These are phyloP conservation scores for Lingula anatina DNA, from an alignment of 2,888 invertebrate genomes.

Conservation along the genomic window DNA sequence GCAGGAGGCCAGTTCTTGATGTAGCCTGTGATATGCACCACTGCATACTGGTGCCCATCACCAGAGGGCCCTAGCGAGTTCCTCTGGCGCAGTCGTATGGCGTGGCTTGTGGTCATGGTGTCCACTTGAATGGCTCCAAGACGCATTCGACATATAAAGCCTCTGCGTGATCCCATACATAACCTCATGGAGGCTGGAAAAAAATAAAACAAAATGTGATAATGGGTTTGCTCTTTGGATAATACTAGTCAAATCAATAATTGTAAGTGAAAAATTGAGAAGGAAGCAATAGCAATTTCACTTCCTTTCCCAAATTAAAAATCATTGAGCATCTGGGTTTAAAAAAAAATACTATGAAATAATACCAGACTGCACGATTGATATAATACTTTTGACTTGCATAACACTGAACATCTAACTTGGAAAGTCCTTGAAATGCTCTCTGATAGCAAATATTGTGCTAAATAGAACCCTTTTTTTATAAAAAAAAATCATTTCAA, in stretches of 20 bases:
- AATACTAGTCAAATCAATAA: too few relatives aligned
- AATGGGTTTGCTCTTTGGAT: too few relatives aligned
- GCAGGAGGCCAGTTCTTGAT: conserved; percentile 99
- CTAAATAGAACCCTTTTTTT: too few relatives aligned
- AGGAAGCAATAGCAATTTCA: not conserved
- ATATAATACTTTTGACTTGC: too few relatives aligned
- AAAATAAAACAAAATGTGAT: not conserved
- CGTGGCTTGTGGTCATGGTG: conserved; percentile 67
- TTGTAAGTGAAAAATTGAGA: too few relatives aligned
- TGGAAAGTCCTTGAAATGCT: too few relatives aligned
- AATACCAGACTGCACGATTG: too few relatives aligned
- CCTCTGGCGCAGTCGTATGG: conserved; percentile 87
- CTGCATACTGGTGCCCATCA: conserved; percentile 95
- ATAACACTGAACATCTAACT: too few relatives aligned
- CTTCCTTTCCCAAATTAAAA: not conserved
- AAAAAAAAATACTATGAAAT: too few relatives aligned
- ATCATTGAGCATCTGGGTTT: too few relatives aligned
- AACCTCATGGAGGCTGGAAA: conserved; percentile 83
- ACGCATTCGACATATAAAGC: conserved; percentile 98
- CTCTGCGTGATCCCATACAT: conserved; percentile 97
- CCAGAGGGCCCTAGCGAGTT: conserved; percentile 84
- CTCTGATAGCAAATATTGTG: too few relatives aligned
- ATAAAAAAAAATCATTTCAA: too few relatives aligned
- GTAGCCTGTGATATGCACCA: conserved; percentile 98
- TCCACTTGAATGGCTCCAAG: conserved; percentile 72